Evolutionary conservation across 2,888 invertebrate species (phyloP).

Genomic region (Dynastes grantii): DNA sequence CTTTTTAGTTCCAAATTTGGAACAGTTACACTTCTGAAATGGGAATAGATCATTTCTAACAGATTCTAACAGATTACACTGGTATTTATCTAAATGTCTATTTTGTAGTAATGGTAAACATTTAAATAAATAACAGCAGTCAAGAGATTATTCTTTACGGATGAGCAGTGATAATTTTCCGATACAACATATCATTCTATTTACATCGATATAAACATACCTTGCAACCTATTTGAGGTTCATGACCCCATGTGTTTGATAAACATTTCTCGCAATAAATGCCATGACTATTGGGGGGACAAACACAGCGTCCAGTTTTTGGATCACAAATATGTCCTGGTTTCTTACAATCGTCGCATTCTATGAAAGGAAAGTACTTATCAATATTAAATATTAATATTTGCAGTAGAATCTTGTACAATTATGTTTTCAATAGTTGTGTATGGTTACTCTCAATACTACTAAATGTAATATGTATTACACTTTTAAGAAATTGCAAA

Average conservation of each 20-base stretch:
- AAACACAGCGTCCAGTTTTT: conserved; percentile 91
- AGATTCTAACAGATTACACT: no score
- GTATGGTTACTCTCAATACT: no score
- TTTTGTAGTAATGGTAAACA: neutral
- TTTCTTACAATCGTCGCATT: conserved; percentile 83
- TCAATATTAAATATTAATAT: conserved; percentile 41
- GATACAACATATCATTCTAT: neutral
- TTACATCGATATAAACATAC: conserved; percentile 65
- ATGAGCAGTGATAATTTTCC: neutral
- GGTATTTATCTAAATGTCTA: neutral
- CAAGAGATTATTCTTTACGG: neutral
- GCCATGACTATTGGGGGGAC: conserved; percentile 90
- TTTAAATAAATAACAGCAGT: neutral
- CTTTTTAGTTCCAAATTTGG: conserved; percentile 79
- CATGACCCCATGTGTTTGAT: conserved; percentile 86
- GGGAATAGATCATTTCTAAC: neutral
- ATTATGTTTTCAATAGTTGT: neutral
- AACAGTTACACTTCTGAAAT: conserved; percentile 80
- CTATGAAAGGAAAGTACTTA: conserved; percentile 69
- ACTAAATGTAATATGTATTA: no score
- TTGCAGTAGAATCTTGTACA: neutral
- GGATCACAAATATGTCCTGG: conserved; percentile 93
- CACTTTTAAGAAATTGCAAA: neutral
- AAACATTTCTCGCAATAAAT: conserved; percentile 86
- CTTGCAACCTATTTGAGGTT: conserved; percentile 85